Conservation (phyloP, 2,797 vertebrate genomes). For the Danio choprae region DNA sequence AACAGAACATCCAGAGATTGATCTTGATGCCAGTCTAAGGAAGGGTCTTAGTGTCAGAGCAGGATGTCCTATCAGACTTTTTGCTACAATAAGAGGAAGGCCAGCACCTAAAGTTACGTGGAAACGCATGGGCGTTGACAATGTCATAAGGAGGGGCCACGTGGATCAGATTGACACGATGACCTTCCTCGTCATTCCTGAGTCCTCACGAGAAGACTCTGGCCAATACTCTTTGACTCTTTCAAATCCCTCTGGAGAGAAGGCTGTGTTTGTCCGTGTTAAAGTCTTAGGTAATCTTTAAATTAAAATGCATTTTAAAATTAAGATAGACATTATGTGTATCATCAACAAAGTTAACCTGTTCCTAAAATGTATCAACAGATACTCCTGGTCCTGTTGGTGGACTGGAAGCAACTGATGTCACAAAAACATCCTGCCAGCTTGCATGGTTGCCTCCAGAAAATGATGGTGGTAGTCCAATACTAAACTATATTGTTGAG, state of each 20-base stretch:
- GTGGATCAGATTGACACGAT: conserved; percentile 97
- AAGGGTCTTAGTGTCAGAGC: conserved; percentile 93
- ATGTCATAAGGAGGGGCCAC: conserved; percentile 92
- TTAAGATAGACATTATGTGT: neutral
- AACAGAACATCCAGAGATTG: conserved; percentile 96
- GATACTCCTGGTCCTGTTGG: conserved; percentile 98
- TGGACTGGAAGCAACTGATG: conserved; percentile 85
- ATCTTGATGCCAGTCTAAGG: conserved; percentile 96
- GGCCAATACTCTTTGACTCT: conserved; percentile 94
- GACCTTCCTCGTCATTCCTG: conserved; percentile 96
- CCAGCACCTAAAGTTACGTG: conserved; percentile 96
- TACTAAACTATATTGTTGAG: conserved; percentile 93
- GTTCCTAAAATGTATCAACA: conserved; percentile 63
- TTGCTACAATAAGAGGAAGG: conserved; percentile 93
- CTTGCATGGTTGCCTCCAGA: conserved; percentile 96
- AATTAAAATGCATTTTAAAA: conserved; percentile 39
- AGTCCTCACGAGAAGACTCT: conserved; percentile 97
- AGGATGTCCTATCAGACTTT: conserved; percentile 96
- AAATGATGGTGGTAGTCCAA: conserved; percentile 94
- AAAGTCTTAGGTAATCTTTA: conserved; percentile 90
- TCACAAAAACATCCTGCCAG: conserved; percentile 92
- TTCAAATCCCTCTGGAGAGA: conserved; percentile 94
- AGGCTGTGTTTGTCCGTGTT: conserved; percentile 94
- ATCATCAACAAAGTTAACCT: neutral
- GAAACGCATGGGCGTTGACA: conserved; percentile 93